Percentiles rank a stretch among this genome's conserved stretches.
phyloP scores from a whole-genome alignment of 1,140 invertebrate species.

The Aphis craccivora region DNA sequence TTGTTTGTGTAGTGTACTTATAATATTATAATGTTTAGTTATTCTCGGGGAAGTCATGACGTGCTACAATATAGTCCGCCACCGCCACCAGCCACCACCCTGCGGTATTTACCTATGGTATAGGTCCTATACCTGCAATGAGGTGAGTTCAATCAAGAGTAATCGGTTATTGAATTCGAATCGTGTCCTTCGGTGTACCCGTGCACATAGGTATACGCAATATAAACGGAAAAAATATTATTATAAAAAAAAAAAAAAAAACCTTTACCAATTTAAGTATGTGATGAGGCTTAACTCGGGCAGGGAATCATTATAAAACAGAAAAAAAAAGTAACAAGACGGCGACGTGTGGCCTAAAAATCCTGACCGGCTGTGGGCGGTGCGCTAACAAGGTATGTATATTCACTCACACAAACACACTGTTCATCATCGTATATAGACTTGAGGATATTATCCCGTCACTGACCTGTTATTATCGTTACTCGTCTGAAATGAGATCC shows the following conservation, averaged over 20 bases:
- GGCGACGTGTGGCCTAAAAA: constrained; percentile 57
- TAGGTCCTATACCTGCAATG: not conserved
- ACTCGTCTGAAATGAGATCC: constrained; percentile 57
- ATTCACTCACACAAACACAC: not conserved
- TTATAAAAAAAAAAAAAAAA: constrained; percentile 37
- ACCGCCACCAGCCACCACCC: not conserved
- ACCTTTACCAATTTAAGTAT: constrained; percentile 47
- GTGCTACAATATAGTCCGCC: not conserved
- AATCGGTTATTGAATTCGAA: constrained; percentile 55
- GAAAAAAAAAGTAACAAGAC: constrained; percentile 38
- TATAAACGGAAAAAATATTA: constrained; percentile 26
- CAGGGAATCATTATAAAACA: constrained; percentile 24
- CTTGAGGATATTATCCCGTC: constrained; percentile 56
- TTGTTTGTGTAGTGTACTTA: not conserved
- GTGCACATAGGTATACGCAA: not conserved
- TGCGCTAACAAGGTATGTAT: constrained; percentile 54
- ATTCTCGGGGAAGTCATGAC: not conserved
- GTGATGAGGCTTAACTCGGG: constrained; percentile 43
- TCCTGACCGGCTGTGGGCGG: constrained; percentile 57
- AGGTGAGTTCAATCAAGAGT: constrained; percentile 42
- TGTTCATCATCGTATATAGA: not conserved
- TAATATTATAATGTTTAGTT: not conserved
- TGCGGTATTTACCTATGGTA: not conserved
- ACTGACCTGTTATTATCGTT: constrained; percentile 57
- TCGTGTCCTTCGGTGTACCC: constrained; percentile 33